phyloP scores from a whole-genome alignment of 2,113 vertebrate genomes.

The Pygoscelis antarcticus region DNA sequence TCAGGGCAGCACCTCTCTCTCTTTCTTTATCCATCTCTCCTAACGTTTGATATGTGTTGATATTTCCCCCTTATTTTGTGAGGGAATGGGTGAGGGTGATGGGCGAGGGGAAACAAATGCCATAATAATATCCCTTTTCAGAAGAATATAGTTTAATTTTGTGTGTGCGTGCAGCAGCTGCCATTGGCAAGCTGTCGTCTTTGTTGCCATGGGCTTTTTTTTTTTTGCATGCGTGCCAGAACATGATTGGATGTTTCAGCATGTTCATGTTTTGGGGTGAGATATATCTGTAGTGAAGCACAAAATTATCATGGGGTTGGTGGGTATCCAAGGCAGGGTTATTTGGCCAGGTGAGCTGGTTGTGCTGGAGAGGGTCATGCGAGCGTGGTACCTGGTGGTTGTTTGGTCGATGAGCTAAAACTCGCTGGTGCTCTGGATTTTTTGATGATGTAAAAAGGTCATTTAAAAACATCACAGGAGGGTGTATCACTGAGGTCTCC shows the following conservation, averaged over 20 bases:
- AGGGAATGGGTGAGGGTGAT: constrained; percentile 54
- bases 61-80: constrained; percentile 35
- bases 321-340: not conserved
- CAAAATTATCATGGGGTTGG: not conserved
- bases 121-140: constrained; percentile 62
- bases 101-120: constrained; percentile 57
- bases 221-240: constrained; percentile 66
- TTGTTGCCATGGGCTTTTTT: constrained; percentile 75
- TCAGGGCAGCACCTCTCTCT: not conserved
- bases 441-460: not conserved
- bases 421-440: not conserved
- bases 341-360: not conserved
- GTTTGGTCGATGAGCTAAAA: not conserved
- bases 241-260: constrained; percentile 58
- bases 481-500: not conserved
- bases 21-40: not conserved
- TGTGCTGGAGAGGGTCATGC: rapidly evolving
- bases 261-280: constrained; percentile 54
- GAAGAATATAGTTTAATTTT: constrained; percentile 69
- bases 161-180: constrained; percentile 70
- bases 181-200: constrained; percentile 71
- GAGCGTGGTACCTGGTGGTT: not conserved
- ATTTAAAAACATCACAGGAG: not conserved
- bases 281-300: constrained; percentile 43
- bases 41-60: not conserved